A percentile compares a stretch with the other conserved stretches of the same genome.
Evolutionary conservation across 2,888 invertebrate species (phyloP).

Genomic region (Microplitis manilae): DNA sequence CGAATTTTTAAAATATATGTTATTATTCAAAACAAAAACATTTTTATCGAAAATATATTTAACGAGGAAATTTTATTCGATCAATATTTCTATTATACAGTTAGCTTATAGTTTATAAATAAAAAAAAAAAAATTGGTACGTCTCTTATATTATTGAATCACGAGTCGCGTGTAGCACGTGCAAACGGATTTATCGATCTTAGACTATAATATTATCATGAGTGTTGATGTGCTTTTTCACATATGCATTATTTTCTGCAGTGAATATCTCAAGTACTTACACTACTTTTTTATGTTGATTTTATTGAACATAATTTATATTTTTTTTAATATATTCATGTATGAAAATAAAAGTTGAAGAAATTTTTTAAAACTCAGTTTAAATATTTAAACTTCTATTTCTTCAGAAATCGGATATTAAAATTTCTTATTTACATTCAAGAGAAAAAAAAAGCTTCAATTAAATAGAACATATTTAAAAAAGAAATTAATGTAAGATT

Average conservation of each 20-base stretch:
- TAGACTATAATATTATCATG: conserved; percentile 19
- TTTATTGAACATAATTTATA: neutral
- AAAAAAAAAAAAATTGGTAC: neutral
- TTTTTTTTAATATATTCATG: neutral
- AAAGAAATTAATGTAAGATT: too few species aligned
- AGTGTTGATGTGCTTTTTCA: conserved; percentile 21
- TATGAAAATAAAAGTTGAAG: neutral
- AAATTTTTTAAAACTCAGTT: neutral
- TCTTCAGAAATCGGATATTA: too few species aligned
- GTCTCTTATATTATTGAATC: conserved; percentile 24
- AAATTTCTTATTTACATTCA: too few species aligned
- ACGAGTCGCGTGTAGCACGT: conserved; percentile 32
- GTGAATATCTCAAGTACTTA: neutral
- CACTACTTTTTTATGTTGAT: conserved; percentile 11
- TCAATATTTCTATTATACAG: neutral
- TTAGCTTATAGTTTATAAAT: neutral
- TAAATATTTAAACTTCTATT: too few species aligned
- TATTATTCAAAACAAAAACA: too few species aligned
- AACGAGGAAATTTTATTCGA: neutral
- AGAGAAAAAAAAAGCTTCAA: too few species aligned
- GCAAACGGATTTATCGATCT: conserved; percentile 29
- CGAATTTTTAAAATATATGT: too few species aligned
- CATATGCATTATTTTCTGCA: neutral
- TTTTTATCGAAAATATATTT: too few species aligned
- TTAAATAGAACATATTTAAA: too few species aligned